Evolutionary conservation across 2,113 vertebrate species (phyloP).

Genomic region (Eleginops maclovinus): DNA sequence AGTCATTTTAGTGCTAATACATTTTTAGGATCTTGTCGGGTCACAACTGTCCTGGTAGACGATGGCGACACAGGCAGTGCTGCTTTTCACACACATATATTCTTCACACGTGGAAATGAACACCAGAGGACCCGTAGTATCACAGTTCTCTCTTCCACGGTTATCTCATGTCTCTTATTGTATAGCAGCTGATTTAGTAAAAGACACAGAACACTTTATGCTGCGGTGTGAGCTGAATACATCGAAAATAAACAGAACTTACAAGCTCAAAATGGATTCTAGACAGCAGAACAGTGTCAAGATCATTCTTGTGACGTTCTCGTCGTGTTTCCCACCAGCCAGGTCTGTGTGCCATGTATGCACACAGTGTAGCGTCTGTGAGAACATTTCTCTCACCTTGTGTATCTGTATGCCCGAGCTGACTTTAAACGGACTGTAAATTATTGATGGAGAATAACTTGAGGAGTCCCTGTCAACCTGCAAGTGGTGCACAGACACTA

Average conservation of each 20-base stretch:
- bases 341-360: slow-evolving; percentile 16
- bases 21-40: not conserved
- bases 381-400: slow-evolving; percentile 15
- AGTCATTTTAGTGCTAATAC: not conserved
- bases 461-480: slow-evolving; percentile 24
- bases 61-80: not conserved
- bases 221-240: not conserved
- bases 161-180: slow-evolving; percentile 12
- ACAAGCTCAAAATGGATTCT: not conserved
- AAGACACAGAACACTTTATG: not conserved
- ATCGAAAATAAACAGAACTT: not conserved
- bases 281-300: slow-evolving; percentile 8
- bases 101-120: slow-evolving; percentile 44
- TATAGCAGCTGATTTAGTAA: not conserved
- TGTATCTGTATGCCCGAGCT: slow-evolving; percentile 26
- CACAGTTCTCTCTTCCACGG: slow-evolving; percentile 38
- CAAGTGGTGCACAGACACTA: slow-evolving; percentile 2
- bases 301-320: not conserved
- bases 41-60: slow-evolving; percentile 16
- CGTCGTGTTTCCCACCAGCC: not conserved
- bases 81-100: slow-evolving; percentile 41
- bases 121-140: slow-evolving; percentile 33
- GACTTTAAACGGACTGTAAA: slow-evolving; percentile 44
- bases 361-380: slow-evolving; percentile 17
- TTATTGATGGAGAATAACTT: slow-evolving; percentile 38